phyloP scores from a whole-genome alignment of 2,888 invertebrate species.

The Diarsia rubi region DNA sequence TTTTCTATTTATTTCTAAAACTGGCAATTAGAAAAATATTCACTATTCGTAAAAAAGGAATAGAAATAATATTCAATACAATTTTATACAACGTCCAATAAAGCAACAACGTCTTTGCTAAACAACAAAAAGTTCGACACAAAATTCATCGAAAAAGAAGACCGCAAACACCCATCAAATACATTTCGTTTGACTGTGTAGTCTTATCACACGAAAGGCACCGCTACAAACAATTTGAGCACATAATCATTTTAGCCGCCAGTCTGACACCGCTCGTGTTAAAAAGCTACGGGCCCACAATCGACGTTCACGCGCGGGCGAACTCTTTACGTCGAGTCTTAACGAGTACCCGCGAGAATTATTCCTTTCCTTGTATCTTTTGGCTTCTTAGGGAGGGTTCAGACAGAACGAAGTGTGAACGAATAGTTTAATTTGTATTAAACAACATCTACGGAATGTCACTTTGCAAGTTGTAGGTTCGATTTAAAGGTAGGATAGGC shows the following conservation, averaged over 20 bases:
- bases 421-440: background rate
- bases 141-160: slow-evolving; percentile 19
- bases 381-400: slow-evolving; percentile 29
- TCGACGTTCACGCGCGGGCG: slow-evolving; percentile 75
- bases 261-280: slow-evolving; percentile 27
- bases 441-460: background rate
- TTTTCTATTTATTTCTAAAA: no score
- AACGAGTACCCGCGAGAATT: slow-evolving; percentile 75
- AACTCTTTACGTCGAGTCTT: slow-evolving; percentile 64
- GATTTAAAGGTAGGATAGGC: no score
- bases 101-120: background rate
- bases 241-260: slow-evolving; percentile 55
- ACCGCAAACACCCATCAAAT: slow-evolving; percentile 21
- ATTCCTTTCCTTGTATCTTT: slow-evolving; percentile 68
- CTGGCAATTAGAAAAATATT: no score
- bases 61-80: background rate
- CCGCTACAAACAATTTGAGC: slow-evolving; percentile 56
- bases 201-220: slow-evolving; percentile 17
- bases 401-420: slow-evolving; percentile 21
- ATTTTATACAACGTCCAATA: background rate
- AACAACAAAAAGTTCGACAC: background rate
- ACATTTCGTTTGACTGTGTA: slow-evolving; percentile 15
- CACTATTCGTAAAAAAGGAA: background rate
- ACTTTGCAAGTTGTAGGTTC: no score
- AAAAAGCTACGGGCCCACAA: slow-evolving; percentile 64